Base-by-base conservation (phyloP, 1,140 invertebrate species). In the Homalodisca vitripennis region DNA sequence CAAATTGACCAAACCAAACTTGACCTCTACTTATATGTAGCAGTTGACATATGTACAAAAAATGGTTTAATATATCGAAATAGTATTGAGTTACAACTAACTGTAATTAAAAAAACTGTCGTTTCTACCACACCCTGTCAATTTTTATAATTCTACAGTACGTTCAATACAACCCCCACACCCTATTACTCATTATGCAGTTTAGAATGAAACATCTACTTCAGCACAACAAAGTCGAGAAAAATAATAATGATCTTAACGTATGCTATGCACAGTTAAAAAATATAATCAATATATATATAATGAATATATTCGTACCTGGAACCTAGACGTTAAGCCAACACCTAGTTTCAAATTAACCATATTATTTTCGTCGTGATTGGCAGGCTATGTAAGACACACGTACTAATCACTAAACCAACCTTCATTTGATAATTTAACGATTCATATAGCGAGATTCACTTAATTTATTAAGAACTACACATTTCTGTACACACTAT, bases 331-430 rank as follows among this genome's bases (percentile, higher is more conserved):
- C 6, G 14, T 22, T 27, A 60, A 26, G 55, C 6, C 27, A 60
- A 30, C 26, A 51, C 55, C 55, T 60, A 26, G 55, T 60, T 60
- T 60, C 6, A 27, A 60, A 22, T 60, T 60, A 13, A 60, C 22
- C 55, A 60, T 60, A 22, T 53, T 53, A 60, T 22, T 60, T 60
- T 60, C 55, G 55, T 60, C 55, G 26, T 60, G 55, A 60, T 60
- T 27, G 55, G 27, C 55, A 60, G 55, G 55, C 55, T 30, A 60
- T 27, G 55, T 27, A 13, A n/a, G n/a, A n/a, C n/a, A n/a, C n/a
- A n/a, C n/a, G n/a, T n/a, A n/a, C n/a, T n/a, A n/a, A n/a, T n/a
- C n/a, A n/a, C n/a, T n/a, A n/a, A n/a, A n/a, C n/a, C n/a, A n/a
- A n/a, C n/a, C n/a, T n/a, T n/a, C n/a, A n/a, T n/a, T n/a, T n/a